Percentiles rank a stretch among this genome's conserved stretches.
Evolutionary conservation across 92 coral and sea anemone genomes (phyloP).

Genomic region (Paragorgia papillata): DNA sequence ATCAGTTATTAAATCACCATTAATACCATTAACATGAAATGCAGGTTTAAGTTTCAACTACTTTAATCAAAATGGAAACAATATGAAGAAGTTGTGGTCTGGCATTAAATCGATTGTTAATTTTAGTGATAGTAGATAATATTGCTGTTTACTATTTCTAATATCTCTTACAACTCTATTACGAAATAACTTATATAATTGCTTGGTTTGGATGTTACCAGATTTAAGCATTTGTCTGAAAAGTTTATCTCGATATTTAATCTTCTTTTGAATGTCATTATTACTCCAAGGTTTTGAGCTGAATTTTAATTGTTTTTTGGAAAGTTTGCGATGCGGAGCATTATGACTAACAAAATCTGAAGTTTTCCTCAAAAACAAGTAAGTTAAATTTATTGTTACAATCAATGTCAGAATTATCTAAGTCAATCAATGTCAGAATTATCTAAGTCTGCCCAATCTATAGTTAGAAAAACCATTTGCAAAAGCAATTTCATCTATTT

Average conservation of each 20-base stretch:
- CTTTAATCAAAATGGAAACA: too few relatives aligned
- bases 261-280: conserved; percentile 40
- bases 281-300: conserved; percentile 40
- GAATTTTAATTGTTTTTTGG: conserved; percentile 28
- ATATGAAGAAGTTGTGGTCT: conserved; percentile 44
- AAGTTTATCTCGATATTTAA: too few relatives aligned
- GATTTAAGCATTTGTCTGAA: conserved; percentile 47
- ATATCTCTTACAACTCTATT: conserved; percentile 49
- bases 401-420: conserved; percentile 14
- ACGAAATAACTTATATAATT: conserved; percentile 37
- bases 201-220: conserved; percentile 33
- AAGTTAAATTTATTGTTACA: conserved; percentile 34
- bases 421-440: too few relatives aligned
- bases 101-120: conserved; percentile 17
- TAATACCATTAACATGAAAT: conserved; percentile 35
- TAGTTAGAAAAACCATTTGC: conserved; percentile 12
- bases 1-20: too few relatives aligned
- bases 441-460: too few relatives aligned
- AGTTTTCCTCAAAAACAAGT: conserved; percentile 21
- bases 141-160: conserved; percentile 39
- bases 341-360: conserved; percentile 29
- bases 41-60: conserved; percentile 35
- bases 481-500: conserved; percentile 37
- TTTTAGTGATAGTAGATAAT: conserved; percentile 35
- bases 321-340: conserved; percentile 27